Evolutionary conservation across 2,888 invertebrate species (phyloP), one percentile per base, ranked within the genome.

Genomic region (Lymantria dispar): DNA sequence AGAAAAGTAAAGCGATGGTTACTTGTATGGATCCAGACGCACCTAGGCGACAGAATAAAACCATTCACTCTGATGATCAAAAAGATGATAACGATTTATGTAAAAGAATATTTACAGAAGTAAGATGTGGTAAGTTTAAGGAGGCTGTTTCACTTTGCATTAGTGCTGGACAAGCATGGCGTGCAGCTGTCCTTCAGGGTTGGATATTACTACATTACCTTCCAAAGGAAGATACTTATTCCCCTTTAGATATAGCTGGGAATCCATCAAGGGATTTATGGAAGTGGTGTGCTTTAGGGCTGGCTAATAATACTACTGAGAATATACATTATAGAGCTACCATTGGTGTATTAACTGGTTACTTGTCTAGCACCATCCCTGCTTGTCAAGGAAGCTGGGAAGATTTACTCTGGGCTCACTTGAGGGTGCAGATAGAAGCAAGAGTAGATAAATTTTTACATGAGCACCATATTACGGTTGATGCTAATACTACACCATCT

Each of bases 121-220:
- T 98, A 41, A 93, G 98, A 30, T 96, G 97, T 79, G 98, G 98
- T 0, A 95, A 95, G 67, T 92, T 98, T 53, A 95, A 95, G 62
- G 95, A 96, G 81, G 98, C 98, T 1, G 94, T 98, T 74, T 93
- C 95, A 55, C 81, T 98, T 36, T 97, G 98, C 71, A 93, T 95
- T 41, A 95, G 95, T 72, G 96, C 96, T 70, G 98, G 98, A 0
- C 98, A 98, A 80, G 94, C 96, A 1, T 98, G 98, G 98, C 92
- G 97, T 45, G 98, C 98, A 0, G 97, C 97, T 5, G 94, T 96
- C 15, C 86, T 98, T 38, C 96, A 98, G 80, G 98, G 98, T 3
- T 98, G 98, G 98, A 93, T 95, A 50, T 91, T 98, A 30, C 94
- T 95, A 70, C 96, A 98, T 75, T 98, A 98, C 87, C 95, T 97